Evolutionary conservation across 2,797 vertebrate species (phyloP), one percentile per base, ranked within the genome.

Genomic region (Myotis findleyi): DNA sequence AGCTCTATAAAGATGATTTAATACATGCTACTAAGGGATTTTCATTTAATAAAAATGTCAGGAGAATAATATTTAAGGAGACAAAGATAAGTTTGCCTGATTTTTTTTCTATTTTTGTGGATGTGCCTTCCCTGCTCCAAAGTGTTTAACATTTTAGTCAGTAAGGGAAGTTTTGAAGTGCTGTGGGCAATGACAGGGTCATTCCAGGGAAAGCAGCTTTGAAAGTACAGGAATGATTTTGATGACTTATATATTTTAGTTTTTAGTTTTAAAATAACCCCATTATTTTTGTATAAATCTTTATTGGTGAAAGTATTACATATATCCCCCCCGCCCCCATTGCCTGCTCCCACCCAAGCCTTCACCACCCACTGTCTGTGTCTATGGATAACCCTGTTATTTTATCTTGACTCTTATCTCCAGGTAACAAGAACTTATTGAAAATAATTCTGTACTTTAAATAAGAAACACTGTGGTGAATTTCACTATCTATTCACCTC

Each of bases 21-120:
- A 55, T 73, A 71, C 20, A 75, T 12, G 8, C 25, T 89, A 36
- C 73, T 71, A 80, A 53, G 13, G n/a, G 38, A 57, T 68, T 90
- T 86, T 82, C 30, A 69, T 83, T 92, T 93, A 84, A 93, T 83
- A 38, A 87, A 93, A 95, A 87, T 92, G 27, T n/a, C 57, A 88
- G 13, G 10, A 33, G 30, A 77, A 59, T 92, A 51, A 53, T 49
- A 83, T 71, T 83, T 84, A 85, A 84, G 25, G 1, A 13, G 7
- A 68, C 41, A 18, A 92, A 95, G 20, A n/a, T 59, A 81, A 71
- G 30, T 95, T 88, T 93, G 5, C 17, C 25, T n/a, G 17, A 17
- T 23, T 83, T 91, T 75, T 73, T 38, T 71, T 89, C 27, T 87
- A 8, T 7, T 38, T 83, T 87, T 57, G n/a, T 64, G 33, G 27